Evolutionary conservation across 64 coral and sea anemone species (phyloP).

Genomic region (Pachyseris speciosa): DNA sequence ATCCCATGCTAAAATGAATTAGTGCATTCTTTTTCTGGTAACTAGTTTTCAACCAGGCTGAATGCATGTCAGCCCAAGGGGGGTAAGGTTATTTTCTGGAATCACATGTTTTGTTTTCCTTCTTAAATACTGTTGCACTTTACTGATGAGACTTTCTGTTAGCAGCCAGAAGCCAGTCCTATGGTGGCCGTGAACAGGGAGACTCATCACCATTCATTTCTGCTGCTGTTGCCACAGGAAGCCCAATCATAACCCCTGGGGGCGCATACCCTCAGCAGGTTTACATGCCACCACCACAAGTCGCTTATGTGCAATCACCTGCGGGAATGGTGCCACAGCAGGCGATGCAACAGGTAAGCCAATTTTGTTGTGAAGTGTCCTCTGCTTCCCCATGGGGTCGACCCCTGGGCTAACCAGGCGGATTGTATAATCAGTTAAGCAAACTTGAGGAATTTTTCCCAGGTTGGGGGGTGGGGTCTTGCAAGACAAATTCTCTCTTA

Average conservation of each 20-base stretch:
- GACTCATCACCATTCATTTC: conserved; percentile 46
- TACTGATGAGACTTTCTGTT: background rate
- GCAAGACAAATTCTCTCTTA: too few species aligned
- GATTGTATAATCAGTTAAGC: too few species aligned
- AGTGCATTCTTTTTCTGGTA: too few species aligned
- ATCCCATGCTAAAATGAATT: too few species aligned
- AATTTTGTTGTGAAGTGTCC: background rate
- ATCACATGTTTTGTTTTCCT: background rate
- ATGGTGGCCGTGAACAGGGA: conserved; percentile 10
- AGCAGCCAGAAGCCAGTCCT: background rate
- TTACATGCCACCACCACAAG: background rate
- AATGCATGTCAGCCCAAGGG: too few species aligned
- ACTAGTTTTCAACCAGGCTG: too few species aligned
- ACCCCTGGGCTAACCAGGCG: too few species aligned
- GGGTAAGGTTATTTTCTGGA: too few species aligned
- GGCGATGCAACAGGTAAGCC: conserved; percentile 20
- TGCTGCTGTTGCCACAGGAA: conserved; percentile 65
- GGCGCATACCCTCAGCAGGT: background rate
- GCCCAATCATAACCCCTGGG: conserved; percentile 55
- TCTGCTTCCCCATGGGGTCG: too few species aligned
- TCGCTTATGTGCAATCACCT: conserved; percentile 14
- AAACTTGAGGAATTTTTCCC: too few species aligned
- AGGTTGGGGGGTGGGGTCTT: too few species aligned
- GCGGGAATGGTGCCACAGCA: conserved; percentile 28
- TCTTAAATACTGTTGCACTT: background rate